phyloP scores from a whole-genome alignment of 2,797 vertebrate species.

The Echeneis naucrates region DNA sequence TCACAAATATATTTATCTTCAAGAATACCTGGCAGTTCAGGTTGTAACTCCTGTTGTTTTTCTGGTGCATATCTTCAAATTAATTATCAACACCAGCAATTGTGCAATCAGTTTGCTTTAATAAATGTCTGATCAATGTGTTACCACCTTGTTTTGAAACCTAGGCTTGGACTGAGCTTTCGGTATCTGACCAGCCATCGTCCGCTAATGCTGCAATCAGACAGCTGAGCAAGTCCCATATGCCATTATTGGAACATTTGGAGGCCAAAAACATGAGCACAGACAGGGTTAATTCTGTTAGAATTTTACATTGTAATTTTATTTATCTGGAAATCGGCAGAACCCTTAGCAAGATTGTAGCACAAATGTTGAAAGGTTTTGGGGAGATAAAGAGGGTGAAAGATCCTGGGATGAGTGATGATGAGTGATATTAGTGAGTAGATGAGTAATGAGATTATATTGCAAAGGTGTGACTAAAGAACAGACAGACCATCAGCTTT shows the following conservation, averaged over 20 bases:
- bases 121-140: slow-evolving; percentile 21
- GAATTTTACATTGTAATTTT: neutral
- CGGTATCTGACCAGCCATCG: neutral
- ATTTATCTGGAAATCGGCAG: neutral
- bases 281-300: neutral
- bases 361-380: too few relatives aligned
- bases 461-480: neutral
- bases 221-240: slow-evolving; percentile 25
- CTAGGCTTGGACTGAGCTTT: slow-evolving; percentile 36
- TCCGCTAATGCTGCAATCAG: slow-evolving; percentile 25
- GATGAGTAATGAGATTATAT: slow-evolving; percentile 28
- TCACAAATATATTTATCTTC: neutral
- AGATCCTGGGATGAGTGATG: too few relatives aligned
- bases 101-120: neutral
- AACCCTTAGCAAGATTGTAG: neutral
- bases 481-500: slow-evolving; percentile 18
- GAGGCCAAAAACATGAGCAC: neutral
- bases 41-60: neutral
- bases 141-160: slow-evolving; percentile 40
- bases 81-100: too few relatives aligned
- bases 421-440: too few relatives aligned
- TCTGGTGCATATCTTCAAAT: neutral
- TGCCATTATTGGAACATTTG: slow-evolving; percentile 7
- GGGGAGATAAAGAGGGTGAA: too few relatives aligned
- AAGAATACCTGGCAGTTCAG: neutral